These are phyloP conservation scores for Acanthacorydalis orientalis DNA, from an alignment of 2,888 invertebrate species.

Conservation along the genomic window DNA sequence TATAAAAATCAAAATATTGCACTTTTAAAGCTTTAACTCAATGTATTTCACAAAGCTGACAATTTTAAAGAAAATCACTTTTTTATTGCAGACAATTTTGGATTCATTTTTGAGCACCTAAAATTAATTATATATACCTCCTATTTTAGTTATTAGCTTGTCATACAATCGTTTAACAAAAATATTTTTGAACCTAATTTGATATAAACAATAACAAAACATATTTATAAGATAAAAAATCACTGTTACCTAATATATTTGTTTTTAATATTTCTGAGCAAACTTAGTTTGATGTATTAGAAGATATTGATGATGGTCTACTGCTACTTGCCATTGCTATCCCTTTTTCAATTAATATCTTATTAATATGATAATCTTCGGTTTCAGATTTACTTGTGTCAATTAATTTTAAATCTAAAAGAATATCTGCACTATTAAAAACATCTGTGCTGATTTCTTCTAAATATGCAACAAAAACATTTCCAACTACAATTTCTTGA, in stretches of 20 bases:
- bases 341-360: slow-evolving; percentile 43
- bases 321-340: slow-evolving; percentile 15
- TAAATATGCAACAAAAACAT: slow-evolving; percentile 51
- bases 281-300: background rate
- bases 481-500: slow-evolving; percentile 49
- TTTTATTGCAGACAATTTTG: no score
- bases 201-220: background rate
- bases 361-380: slow-evolving; percentile 48
- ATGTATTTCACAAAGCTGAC: background rate
- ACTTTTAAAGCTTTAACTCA: no score
- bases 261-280: no score
- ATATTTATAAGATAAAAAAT: background rate
- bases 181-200: background rate
- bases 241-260: background rate
- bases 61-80: no score
- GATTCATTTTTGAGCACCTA: no score
- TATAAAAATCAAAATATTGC: background rate
- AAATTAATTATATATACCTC: no score
- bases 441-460: slow-evolving; percentile 43
- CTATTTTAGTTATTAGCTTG: no score
- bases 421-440: slow-evolving; percentile 38
- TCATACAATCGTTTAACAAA: no score
- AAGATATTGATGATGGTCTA: background rate
- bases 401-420: slow-evolving; percentile 49
- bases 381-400: slow-evolving; percentile 42